phyloP scores from a whole-genome alignment of 2,797 vertebrate genomes.

The Poeciliopsis paucimaculata region DNA sequence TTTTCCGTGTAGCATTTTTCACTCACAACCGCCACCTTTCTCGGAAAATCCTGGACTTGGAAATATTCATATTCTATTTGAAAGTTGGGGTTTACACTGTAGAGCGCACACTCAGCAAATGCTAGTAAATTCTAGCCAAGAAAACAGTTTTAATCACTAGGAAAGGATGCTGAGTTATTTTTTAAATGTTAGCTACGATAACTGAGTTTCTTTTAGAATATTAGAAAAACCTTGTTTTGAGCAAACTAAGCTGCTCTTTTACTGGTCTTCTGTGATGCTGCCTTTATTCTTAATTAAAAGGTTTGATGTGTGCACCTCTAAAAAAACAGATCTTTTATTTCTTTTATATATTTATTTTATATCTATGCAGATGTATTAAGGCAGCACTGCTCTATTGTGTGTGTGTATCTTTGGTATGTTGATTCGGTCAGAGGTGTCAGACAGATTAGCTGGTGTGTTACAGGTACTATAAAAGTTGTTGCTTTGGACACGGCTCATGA shows the following conservation, averaged over 20 bases:
- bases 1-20: neutral
- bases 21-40: neutral
- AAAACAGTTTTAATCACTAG: neutral
- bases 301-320: neutral
- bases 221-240: neutral
- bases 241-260: neutral
- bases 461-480: slow-evolving; percentile 74
- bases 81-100: neutral
- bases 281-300: neutral
- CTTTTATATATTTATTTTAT: no score
- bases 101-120: neutral
- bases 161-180: neutral
- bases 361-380: slow-evolving; percentile 22
- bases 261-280: neutral
- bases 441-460: slow-evolving; percentile 74
- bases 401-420: slow-evolving; percentile 50
- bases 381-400: slow-evolving; percentile 15
- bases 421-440: slow-evolving; percentile 71
- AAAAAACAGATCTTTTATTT: neutral
- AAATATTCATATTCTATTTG: neutral
- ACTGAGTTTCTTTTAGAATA: neutral
- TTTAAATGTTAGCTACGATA: neutral
- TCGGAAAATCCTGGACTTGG: neutral
- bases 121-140: neutral
- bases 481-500: slow-evolving; percentile 75